Percentiles rank a stretch among this genome's conserved stretches.
phyloP scores from a whole-genome alignment of 2,888 invertebrate genomes.

The Venusia cambrica region DNA sequence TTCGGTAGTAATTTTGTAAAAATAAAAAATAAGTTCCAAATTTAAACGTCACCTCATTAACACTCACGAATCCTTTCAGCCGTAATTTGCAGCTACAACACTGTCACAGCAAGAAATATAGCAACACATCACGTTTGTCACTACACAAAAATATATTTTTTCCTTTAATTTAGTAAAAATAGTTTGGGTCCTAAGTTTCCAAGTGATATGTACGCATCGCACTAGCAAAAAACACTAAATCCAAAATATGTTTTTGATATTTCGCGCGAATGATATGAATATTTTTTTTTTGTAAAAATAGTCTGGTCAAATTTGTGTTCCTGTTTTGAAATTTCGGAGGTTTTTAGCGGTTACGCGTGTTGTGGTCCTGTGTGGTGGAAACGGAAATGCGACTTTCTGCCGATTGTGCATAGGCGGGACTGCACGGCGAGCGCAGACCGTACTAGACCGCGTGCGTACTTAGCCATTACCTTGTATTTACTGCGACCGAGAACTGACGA shows the following conservation, averaged over 20 bases:
- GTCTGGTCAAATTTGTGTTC: slow-evolving; percentile 60
- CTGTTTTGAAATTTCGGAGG: slow-evolving; percentile 56
- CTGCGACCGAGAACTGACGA: slow-evolving; percentile 59
- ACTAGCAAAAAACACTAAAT: slow-evolving; percentile 61
- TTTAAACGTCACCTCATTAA: slow-evolving; percentile 65
- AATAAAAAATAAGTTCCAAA: slow-evolving; percentile 63
- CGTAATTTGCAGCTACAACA: slow-evolving; percentile 58
- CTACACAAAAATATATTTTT: slow-evolving; percentile 64
- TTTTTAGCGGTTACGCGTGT: slow-evolving; percentile 73
- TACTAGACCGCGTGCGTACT: slow-evolving; percentile 81
- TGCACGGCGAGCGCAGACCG: slow-evolving; percentile 78
- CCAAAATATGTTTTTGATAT: slow-evolving; percentile 57
- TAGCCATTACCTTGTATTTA: slow-evolving; percentile 81
- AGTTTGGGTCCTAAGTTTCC: slow-evolving; percentile 77
- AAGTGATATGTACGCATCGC: slow-evolving; percentile 76
- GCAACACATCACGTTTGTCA: slow-evolving; percentile 67
- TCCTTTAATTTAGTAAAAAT: slow-evolving; percentile 60
- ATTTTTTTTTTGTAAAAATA: slow-evolving; percentile 63
- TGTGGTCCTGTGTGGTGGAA: slow-evolving; percentile 60
- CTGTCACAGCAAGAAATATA: slow-evolving; percentile 61
- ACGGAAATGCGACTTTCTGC: slow-evolving; percentile 75
- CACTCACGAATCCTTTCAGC: slow-evolving; percentile 61
- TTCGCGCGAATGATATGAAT: slow-evolving; percentile 70
- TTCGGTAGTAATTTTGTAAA: slow-evolving; percentile 77
- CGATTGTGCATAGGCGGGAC: slow-evolving; percentile 80